Base-by-base conservation (phyloP, 92 coral and sea anemone genomes). In the Bergia sp. region DNA sequence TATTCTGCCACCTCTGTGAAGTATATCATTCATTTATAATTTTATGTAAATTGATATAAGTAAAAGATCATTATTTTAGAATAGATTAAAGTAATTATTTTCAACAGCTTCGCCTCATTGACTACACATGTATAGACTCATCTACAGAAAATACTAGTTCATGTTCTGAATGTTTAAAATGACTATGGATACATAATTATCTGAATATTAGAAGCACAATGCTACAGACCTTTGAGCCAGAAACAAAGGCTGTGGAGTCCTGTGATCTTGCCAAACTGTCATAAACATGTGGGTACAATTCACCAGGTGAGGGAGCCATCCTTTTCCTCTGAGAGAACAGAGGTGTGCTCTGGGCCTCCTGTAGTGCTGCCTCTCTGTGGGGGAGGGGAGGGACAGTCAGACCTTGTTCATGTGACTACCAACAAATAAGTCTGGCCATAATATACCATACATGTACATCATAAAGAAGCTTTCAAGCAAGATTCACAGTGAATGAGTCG, bases 211-310 rank as follows among this genome's bases (percentile, higher is more conserved):
- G 10, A 10, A 53, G 58, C 58, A 53, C 58, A 53, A 45, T 11
- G 16, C 11, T 11, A 0, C 58, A 53, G 58, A 96, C 98, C 96
- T 96, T 97, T 80, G 96, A 90, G 73, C 96, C 99, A 37, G 97
- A 94, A 69, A 97, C 95, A 65, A 96, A 97, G 42, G 98, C 98
- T 36, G 95, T 92, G 44, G 95, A 92, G 42, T 86, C 86, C 87
- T 94, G 98, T 4, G 93, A 88, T 57, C 84, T 86, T 4, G 92
- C 91, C 91, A 96, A 85, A 20, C 94, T 92, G 80, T 97, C 99
- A 86, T 91, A 97, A 50, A 97, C 98, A 77, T 94, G 92, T 15
- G 99, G 99, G 44, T 91, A 96, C 16, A 91, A 88, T 41, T 85
- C 93, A 38, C 76, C 83, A 80, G 96, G 88, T 86, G 86, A 42